A percentile compares a stretch with the other conserved stretches of the same genome.
phyloP scores from a whole-genome alignment of 2,888 invertebrate species.

The Charanyca ferruginea region DNA sequence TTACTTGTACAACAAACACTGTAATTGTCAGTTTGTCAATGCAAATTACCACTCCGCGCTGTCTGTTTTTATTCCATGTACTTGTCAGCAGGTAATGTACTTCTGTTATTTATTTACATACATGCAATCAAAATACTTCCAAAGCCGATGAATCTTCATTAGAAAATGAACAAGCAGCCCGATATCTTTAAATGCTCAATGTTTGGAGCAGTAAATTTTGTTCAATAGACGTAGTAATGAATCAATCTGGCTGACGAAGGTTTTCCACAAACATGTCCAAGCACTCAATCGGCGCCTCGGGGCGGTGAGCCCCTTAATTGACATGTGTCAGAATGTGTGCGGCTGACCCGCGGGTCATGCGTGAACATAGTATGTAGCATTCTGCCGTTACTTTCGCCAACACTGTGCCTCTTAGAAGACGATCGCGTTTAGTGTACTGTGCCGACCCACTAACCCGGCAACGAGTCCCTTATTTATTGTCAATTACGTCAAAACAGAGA shows the following conservation, averaged over 20 bases:
- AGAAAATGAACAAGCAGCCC: constrained; percentile 71
- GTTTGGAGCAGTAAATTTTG: constrained; percentile 76
- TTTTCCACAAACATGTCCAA: constrained; percentile 89
- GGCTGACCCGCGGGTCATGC: constrained; percentile 87
- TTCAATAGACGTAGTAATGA: constrained; percentile 83
- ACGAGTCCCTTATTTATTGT: constrained; percentile 69
- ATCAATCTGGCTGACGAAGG: constrained; percentile 85
- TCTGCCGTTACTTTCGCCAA: constrained; percentile 87
- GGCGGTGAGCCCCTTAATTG: constrained; percentile 88
- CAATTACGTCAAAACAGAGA: constrained; percentile 66
- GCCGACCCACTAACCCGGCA: constrained; percentile 72
- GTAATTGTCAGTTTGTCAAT: constrained; percentile 82
- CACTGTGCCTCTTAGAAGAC: constrained; percentile 72
- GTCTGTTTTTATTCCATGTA: constrained; percentile 60
- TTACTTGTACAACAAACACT: constrained; percentile 72
- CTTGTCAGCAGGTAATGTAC: constrained; percentile 48
- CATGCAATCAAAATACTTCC: constrained; percentile 39
- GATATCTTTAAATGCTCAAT: constrained; percentile 66
- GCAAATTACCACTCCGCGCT: constrained; percentile 66
- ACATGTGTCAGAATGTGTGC: constrained; percentile 90
- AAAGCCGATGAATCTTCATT: constrained; percentile 75
- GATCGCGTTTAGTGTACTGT: constrained; percentile 75
- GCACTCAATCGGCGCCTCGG: constrained; percentile 87
- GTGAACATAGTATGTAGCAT: constrained; percentile 86
- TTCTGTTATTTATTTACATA: constrained; percentile 51